Base-by-base conservation (phyloP, 2,888 invertebrate genomes). In the Labia minor region DNA sequence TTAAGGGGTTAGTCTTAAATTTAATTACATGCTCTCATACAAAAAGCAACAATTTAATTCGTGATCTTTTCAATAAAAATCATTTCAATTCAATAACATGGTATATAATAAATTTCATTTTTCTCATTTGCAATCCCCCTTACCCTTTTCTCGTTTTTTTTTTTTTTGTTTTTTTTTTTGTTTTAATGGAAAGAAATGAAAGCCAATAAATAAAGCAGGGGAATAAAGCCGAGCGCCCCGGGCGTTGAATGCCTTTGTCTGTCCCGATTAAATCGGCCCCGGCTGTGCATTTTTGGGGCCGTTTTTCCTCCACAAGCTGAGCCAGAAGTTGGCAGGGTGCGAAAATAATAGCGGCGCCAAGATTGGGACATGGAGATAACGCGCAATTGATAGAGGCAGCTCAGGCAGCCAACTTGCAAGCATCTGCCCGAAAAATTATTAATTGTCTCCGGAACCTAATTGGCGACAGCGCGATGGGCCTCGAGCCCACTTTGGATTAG, bases 201-300 rank as follows among this genome's bases (percentile, higher is more conserved):
- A n/a, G 16, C 49, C 49, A 49, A 49, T 49, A 49, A 49, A 49
- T 49, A 49, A 26, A 49, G 49, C 14, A 14, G 49, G n/a, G 49
- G 49, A 16, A 49, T 49, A 49, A 49, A n/a, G 49, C 49, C 16
- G 49, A 14, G 49, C 14, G 49, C 16, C 49, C 49, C 14, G 26
- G 26, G 26, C 26, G 26, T 26, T 8, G 26, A 26, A 26, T 26
- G 26, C 26, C 26, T 26, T 26, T 26, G 26, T 16, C 49, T 49
- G 49, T 49, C n/a, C 49, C 49, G 49, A 49, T 49, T 49, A 49
- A 16, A 49, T 49, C 49, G 14, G n/a, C 49, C 49, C 49, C 49
- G 49, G 49, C n/a, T 49, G 49, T n/a, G 49, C 49, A 49, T 16
- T 49, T 49, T 49, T 49, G 6, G 49, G 49, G n/a, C 49, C 49